phyloP scores from a whole-genome alignment of 2,113 vertebrate genomes.

The Bufo gargarizans region DNA sequence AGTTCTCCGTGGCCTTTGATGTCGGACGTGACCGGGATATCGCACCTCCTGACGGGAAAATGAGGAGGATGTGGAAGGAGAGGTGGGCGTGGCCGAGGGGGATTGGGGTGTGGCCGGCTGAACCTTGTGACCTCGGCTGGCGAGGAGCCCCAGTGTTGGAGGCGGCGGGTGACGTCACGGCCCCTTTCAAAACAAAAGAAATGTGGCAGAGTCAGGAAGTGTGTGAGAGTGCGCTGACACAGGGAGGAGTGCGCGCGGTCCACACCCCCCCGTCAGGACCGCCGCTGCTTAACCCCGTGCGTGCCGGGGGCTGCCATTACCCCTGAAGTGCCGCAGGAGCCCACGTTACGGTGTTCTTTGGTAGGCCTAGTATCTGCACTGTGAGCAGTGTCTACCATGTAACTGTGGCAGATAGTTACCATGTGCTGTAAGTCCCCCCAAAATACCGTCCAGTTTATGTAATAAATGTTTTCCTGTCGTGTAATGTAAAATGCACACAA shows the following conservation, averaged over 20 bases:
- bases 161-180: slow-evolving; percentile 48
- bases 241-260: neutral
- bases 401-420: too few species aligned
- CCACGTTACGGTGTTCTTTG: neutral
- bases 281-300: neutral
- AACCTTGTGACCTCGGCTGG: slow-evolving; percentile 55
- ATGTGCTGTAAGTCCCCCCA: too few species aligned
- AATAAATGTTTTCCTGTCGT: too few species aligned
- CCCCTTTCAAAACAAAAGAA: slow-evolving; percentile 61
- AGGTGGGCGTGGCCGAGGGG: slow-evolving; percentile 30
- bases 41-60: slow-evolving; percentile 53
- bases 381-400: too few species aligned
- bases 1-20: slow-evolving; percentile 56
- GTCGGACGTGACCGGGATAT: slow-evolving; percentile 59
- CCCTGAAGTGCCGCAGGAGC: neutral
- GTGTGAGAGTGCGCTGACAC: slow-evolving; percentile 11
- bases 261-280: neutral
- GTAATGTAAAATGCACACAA: too few species aligned
- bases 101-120: slow-evolving; percentile 53
- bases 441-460: too few species aligned
- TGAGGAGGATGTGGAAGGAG: slow-evolving; percentile 50
- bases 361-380: too few species aligned
- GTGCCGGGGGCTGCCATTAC: neutral
- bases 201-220: slow-evolving; percentile 53
- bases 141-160: slow-evolving; percentile 42